Conservation (phyloP, 2,888 invertebrate species). For the Campoplex nolae region DNA sequence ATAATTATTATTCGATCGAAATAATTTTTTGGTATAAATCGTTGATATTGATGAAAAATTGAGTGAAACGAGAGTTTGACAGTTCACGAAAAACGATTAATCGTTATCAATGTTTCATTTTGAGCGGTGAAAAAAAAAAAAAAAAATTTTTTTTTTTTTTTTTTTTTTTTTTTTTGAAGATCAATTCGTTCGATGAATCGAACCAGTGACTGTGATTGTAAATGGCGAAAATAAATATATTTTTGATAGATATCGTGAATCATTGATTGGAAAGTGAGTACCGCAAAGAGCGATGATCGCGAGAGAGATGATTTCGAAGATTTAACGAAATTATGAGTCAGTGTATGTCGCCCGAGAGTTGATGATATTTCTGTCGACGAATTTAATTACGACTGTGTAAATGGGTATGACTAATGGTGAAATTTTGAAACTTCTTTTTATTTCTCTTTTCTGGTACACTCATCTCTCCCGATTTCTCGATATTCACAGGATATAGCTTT, state of each 20-base stretch:
- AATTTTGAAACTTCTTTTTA: neutral
- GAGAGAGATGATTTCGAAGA: neutral
- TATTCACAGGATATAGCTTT: conserved; percentile 22
- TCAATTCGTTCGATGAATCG: too few species aligned
- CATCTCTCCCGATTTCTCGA: conserved; percentile 16
- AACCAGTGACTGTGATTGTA: too few species aligned
- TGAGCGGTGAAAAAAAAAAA: too few species aligned
- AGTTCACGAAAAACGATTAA: too few species aligned
- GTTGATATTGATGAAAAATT: too few species aligned
- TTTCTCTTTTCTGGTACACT: conserved; percentile 10
- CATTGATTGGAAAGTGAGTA: neutral
- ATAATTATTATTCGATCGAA: too few species aligned
- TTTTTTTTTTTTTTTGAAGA: too few species aligned
- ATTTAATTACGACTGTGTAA: conserved; percentile 1
- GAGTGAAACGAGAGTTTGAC: too few species aligned
- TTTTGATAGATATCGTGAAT: neutral
- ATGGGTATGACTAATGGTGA: conserved; percentile 41
- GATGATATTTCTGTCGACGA: conserved; percentile 18
- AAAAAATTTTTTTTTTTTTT: too few species aligned
- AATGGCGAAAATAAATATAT: neutral
- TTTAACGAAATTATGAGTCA: conserved; percentile 27
- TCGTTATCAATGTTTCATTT: too few species aligned
- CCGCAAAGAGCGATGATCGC: neutral
- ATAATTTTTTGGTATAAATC: too few species aligned
- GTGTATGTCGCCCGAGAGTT: neutral